A percentile compares a stretch with the other conserved stretches of the same genome.
Conservation (phyloP, 2,888 invertebrate genomes). For the Galerucella nymphaeae region DNA sequence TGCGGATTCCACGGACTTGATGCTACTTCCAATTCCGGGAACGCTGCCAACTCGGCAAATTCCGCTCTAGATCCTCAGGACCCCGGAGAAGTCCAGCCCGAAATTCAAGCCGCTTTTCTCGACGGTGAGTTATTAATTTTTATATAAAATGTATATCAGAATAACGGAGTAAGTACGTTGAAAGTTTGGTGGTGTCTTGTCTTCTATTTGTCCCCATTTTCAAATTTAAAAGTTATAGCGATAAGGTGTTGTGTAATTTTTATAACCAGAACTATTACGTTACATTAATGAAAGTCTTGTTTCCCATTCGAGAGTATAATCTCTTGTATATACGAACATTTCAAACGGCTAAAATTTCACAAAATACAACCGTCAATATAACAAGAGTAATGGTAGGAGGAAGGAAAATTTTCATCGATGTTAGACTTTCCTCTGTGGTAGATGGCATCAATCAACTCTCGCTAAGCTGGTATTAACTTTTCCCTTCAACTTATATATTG, state of each 20-base stretch:
- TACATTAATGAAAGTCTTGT: no score
- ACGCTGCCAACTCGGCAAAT: conserved; percentile 27
- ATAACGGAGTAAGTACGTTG: background rate
- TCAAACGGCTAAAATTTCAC: conserved; percentile 1
- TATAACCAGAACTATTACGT: no score
- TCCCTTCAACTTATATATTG: conserved; percentile 15
- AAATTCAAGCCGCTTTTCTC: conserved; percentile 49
- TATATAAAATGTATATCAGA: background rate
- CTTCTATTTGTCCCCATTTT: no score
- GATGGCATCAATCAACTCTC: conserved; percentile 13
- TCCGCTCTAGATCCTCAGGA: conserved; percentile 22
- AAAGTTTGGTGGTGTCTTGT: background rate
- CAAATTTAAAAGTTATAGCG: no score
- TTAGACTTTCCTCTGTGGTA: conserved; percentile 5
- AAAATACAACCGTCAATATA: background rate
- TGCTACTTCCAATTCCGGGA: conserved; percentile 43
- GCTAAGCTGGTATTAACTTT: conserved; percentile 18
- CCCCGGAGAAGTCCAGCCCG: conserved; percentile 47
- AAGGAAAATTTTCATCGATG: conserved; percentile 16
- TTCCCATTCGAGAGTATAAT: no score
- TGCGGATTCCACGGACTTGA: conserved; percentile 66
- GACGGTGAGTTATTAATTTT: conserved; percentile 49
- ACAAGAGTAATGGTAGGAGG: background rate
- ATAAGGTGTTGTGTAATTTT: no score
- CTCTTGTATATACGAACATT: background rate